phyloP scores from a whole-genome alignment of 2,113 vertebrate species.

The Gambusia holbrooki region DNA sequence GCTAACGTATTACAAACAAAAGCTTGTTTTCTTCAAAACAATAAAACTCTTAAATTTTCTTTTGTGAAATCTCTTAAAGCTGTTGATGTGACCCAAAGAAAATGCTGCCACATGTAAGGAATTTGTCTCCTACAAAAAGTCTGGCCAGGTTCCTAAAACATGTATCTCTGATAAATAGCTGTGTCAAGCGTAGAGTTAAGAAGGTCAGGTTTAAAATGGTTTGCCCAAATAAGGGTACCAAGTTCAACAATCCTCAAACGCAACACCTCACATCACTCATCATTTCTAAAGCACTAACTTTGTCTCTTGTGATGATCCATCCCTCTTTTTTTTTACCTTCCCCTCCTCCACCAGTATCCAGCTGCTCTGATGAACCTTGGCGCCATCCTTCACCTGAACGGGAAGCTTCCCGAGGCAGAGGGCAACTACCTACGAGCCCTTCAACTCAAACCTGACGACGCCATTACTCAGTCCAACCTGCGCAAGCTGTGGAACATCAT shows the following conservation, averaged over 20 bases:
- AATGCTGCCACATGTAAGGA: neutral
- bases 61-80: neutral
- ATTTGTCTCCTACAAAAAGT: neutral
- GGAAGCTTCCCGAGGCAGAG: conserved; percentile 91
- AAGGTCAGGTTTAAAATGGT: conserved; percentile 29
- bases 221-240: conserved; percentile 16
- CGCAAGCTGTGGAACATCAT: conserved; percentile 99
- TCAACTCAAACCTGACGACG: conserved; percentile 93
- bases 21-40: neutral
- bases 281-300: neutral
- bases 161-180: conserved; percentile 10
- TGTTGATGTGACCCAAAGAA: neutral
- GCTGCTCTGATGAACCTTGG: conserved; percentile 98
- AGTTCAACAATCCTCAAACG: conserved; percentile 6
- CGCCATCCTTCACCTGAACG: conserved; percentile 97
- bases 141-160: neutral
- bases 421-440: conserved; percentile 95
- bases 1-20: too few species aligned
- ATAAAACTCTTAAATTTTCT: neutral
- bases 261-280: neutral
- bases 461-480: conserved; percentile 96
- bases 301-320: neutral
- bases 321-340: neutral
- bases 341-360: conserved; percentile 85
- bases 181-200: conserved; percentile 7